phyloP scores from a whole-genome alignment of 2,113 vertebrate species.

The Rhea americana region DNA sequence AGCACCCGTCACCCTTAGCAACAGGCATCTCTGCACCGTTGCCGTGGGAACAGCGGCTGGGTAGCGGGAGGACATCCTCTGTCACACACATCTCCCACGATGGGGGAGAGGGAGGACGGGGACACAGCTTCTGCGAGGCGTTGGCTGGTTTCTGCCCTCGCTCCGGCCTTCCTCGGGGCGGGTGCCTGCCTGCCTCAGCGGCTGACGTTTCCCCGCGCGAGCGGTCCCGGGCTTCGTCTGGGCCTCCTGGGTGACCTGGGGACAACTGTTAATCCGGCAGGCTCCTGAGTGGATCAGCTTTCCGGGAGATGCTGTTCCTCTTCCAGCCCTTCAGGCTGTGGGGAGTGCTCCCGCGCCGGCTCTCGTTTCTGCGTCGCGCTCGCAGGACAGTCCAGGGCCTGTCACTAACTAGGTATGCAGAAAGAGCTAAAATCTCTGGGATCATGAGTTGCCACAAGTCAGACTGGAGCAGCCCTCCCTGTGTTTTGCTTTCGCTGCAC shows the following conservation, averaged over 20 bases:
- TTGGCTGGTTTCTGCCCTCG: too few relatives aligned
- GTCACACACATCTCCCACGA: neutral
- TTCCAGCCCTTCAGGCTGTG: fast-evolving
- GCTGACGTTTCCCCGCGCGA: fast-evolving
- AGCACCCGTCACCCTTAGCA: conserved; percentile 41
- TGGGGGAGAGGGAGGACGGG: neutral
- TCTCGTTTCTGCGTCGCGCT: fast-evolving
- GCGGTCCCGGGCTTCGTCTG: fast-evolving
- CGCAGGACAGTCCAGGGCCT: neutral
- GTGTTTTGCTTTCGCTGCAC: neutral
- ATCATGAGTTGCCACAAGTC: fast-evolving
- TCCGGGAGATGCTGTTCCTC: neutral
- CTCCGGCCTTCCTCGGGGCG: too few relatives aligned
- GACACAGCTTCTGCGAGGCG: fast-evolving
- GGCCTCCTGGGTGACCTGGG: neutral
- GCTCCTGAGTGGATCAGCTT: fast-evolving
- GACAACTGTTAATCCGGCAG: fast-evolving
- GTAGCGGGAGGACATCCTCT: neutral
- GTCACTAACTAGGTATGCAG: fast-evolving
- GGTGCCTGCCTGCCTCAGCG: neutral
- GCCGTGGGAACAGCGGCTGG: conserved; percentile 23
- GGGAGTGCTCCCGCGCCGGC: neutral
- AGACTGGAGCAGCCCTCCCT: neutral
- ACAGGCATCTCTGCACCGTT: conserved; percentile 42
- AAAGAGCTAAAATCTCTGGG: neutral